Conservation (phyloP, 2,797 vertebrate genomes). For the Meda fulgida region DNA sequence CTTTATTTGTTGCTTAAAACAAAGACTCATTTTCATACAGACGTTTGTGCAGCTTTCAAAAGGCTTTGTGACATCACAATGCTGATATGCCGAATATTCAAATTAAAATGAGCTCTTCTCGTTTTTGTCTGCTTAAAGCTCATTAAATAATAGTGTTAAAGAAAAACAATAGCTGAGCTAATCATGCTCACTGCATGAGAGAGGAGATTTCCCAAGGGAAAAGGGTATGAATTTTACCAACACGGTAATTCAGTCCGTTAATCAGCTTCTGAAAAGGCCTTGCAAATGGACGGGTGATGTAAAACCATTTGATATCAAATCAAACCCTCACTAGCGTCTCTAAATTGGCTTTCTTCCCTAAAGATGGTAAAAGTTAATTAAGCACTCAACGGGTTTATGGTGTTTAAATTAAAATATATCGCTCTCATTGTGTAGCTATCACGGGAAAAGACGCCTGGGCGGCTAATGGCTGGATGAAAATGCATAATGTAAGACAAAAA, state of each 20-base stretch:
- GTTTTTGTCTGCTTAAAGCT: slow-evolving; percentile 86
- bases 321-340: slow-evolving; percentile 90
- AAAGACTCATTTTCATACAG: background rate
- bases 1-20: background rate
- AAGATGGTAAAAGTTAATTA: slow-evolving; percentile 94
- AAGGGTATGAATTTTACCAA: slow-evolving; percentile 89
- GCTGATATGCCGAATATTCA: slow-evolving; percentile 75
- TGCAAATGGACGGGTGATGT: slow-evolving; percentile 86
- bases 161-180: slow-evolving; percentile 87
- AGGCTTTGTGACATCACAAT: slow-evolving; percentile 69
- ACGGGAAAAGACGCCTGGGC: slow-evolving; percentile 74
- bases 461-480: slow-evolving; percentile 81
- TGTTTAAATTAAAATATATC: slow-evolving; percentile 93
- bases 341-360: slow-evolving; percentile 90
- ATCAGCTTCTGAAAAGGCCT: slow-evolving; percentile 85
- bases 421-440: slow-evolving; percentile 87
- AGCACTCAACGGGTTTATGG: slow-evolving; percentile 92
- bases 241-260: slow-evolving; percentile 92
- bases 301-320: slow-evolving; percentile 93
- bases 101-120: slow-evolving; percentile 79
- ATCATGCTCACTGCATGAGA: slow-evolving; percentile 87
- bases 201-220: slow-evolving; percentile 88
- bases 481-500: slow-evolving; percentile 80
- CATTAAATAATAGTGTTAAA: slow-evolving; percentile 91
- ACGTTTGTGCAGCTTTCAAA: slow-evolving; percentile 36